phyloP scores from a whole-genome alignment of 92 coral and sea anemone genomes.

The Phymanthus crucifer region DNA sequence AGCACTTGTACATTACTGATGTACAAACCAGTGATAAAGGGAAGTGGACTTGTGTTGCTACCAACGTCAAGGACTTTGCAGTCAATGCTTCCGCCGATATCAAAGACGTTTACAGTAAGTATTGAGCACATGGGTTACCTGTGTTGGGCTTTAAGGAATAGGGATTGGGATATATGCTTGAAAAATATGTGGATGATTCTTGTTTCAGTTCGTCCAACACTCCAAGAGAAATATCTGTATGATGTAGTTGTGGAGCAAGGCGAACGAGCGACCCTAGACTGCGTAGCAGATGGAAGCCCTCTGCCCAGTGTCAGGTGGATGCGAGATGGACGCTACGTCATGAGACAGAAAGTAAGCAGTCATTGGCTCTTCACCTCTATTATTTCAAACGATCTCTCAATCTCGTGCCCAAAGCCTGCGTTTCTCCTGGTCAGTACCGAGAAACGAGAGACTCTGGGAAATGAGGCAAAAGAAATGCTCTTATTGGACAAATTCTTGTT shows the following conservation, averaged over 20 bases:
- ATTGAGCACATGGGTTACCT: background rate
- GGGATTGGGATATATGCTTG: background rate
- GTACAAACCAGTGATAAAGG: slow-evolving; percentile 36
- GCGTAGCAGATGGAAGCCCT: slow-evolving; percentile 54
- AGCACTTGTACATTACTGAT: slow-evolving; percentile 31
- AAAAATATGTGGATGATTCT: background rate
- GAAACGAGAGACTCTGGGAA: no score
- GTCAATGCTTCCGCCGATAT: slow-evolving; percentile 38
- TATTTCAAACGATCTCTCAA: no score
- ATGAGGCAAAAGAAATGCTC: no score
- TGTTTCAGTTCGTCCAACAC: slow-evolving; percentile 47
- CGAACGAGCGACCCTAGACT: slow-evolving; percentile 21
- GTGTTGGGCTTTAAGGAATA: background rate
- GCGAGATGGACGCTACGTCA: slow-evolving; percentile 44
- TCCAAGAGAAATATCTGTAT: slow-evolving; percentile 2
- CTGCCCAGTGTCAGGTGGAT: slow-evolving; percentile 50
- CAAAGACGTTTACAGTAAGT: slow-evolving; percentile 37
- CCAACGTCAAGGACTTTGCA: slow-evolving; percentile 17
- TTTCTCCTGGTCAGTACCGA: no score
- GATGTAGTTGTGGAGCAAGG: slow-evolving; percentile 7
- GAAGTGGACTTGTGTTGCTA: slow-evolving; percentile 42
- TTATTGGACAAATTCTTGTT: no score
- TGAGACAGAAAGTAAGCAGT: slow-evolving; percentile 42
- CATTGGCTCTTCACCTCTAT: no score
- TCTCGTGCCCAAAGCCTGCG: no score